phyloP scores from a whole-genome alignment of 2,113 vertebrate species.

The Catharus minimus region DNA sequence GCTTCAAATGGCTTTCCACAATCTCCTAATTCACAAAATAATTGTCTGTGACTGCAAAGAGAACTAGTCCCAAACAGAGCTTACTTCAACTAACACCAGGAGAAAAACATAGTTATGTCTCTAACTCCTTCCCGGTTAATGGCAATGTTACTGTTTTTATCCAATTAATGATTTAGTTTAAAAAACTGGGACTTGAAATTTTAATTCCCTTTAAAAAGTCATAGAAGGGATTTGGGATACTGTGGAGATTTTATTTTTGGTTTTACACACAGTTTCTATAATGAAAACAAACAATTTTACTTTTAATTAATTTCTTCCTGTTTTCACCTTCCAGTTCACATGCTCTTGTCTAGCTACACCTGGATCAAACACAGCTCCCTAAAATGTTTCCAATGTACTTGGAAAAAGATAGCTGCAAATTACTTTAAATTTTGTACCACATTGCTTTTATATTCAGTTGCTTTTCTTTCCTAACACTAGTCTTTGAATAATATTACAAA shows the following conservation, averaged over 20 bases:
- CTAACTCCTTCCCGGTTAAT: neutral
- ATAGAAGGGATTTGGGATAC: neutral
- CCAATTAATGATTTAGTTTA: neutral
- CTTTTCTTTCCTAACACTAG: neutral
- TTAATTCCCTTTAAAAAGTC: neutral
- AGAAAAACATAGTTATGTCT: neutral
- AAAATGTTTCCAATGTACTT: neutral
- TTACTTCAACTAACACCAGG: neutral
- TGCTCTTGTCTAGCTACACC: neutral
- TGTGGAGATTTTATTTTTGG: neutral
- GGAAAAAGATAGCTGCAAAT: neutral
- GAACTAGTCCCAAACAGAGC: neutral
- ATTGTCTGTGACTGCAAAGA: neutral
- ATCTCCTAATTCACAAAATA: neutral
- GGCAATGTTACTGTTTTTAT: neutral
- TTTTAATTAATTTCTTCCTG: neutral
- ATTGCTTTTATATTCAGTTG: neutral
- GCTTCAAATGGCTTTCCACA: neutral
- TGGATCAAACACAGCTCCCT: neutral
- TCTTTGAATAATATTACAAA: neutral
- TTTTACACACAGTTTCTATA: neutral
- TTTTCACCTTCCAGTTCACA: neutral
- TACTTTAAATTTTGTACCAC: neutral
- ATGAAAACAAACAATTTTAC: neutral
- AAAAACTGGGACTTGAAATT: neutral